phyloP scores from a whole-genome alignment of 2,888 invertebrate genomes.

The Myopa testacea region DNA sequence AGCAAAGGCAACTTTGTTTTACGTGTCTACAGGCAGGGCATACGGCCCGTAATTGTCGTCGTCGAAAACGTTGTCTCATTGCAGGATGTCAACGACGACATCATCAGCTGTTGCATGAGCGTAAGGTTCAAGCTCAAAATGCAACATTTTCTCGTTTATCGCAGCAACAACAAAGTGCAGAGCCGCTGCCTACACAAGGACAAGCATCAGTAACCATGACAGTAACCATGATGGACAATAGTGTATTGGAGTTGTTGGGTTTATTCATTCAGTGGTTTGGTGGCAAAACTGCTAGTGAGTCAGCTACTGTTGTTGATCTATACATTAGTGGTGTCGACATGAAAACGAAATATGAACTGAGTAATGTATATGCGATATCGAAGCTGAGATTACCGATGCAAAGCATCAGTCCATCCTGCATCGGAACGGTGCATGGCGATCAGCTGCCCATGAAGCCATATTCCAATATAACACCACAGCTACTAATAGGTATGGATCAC shows the following conservation, averaged over 20 bases:
- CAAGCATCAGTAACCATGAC: background rate
- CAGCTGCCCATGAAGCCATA: no score
- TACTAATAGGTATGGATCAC: no score
- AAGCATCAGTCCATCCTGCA: conserved; percentile 25
- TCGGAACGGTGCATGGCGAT: no score
- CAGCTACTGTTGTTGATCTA: conserved; percentile 25
- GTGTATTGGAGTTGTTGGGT: conserved; percentile 39
- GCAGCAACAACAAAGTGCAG: conserved; percentile 1
- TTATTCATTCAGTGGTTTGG: conserved; percentile 47
- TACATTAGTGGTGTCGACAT: conserved; percentile 34
- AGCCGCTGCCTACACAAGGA: background rate
- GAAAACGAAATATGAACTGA: conserved; percentile 12
- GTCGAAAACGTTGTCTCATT: conserved; percentile 8
- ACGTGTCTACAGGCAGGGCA: conserved; percentile 15
- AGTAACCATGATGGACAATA: conserved; percentile 40
- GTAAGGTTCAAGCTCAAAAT: conserved; percentile 1
- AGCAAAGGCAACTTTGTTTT: conserved; percentile 14
- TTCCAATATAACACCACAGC: no score
- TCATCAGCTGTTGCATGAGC: conserved; percentile 21
- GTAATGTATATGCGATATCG: conserved; percentile 36
- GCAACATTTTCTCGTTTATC: background rate
- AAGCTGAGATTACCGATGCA: conserved; percentile 43
- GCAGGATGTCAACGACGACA: conserved; percentile 2
- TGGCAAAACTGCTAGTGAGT: conserved; percentile 37
- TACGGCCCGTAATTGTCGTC: background rate